These are phyloP conservation scores for Palythoa grandiflora DNA, from an alignment of 92 coral and sea anemone genomes.

Conservation along the genomic window DNA sequence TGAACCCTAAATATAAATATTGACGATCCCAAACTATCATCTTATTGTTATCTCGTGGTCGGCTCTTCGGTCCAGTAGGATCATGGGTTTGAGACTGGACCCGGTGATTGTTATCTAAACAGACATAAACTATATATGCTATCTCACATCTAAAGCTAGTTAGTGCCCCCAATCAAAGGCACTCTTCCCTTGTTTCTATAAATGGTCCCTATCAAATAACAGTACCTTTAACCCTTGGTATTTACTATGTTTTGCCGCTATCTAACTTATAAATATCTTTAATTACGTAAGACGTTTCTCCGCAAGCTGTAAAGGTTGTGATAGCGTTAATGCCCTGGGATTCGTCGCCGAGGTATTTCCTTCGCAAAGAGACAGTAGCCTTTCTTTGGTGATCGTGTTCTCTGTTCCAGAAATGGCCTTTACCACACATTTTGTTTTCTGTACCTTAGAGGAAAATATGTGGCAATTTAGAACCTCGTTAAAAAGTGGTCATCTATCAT, in stretches of 20 bases:
- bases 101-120: no score
- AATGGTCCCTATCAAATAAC: no score
- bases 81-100: no score
- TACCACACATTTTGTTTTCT: slow-evolving; percentile 15
- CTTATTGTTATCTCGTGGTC: no score
- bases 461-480: no score
- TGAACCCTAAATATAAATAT: no score
- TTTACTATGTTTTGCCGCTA: background rate
- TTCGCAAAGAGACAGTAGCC: background rate
- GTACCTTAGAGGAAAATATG: background rate
- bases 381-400: background rate
- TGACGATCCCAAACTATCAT: no score
- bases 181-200: no score
- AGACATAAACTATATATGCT: no score
- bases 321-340: background rate
- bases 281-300: background rate
- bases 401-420: slow-evolving; percentile 23
- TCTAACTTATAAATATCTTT: slow-evolving; percentile 1
- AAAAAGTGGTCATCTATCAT: no score
- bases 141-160: background rate
- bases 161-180: background rate
- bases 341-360: background rate
- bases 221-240: no score
- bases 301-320: slow-evolving; percentile 16
- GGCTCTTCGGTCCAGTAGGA: no score